Conservation (phyloP, 2,113 vertebrate genomes). For the Tiliqua scincoides region DNA sequence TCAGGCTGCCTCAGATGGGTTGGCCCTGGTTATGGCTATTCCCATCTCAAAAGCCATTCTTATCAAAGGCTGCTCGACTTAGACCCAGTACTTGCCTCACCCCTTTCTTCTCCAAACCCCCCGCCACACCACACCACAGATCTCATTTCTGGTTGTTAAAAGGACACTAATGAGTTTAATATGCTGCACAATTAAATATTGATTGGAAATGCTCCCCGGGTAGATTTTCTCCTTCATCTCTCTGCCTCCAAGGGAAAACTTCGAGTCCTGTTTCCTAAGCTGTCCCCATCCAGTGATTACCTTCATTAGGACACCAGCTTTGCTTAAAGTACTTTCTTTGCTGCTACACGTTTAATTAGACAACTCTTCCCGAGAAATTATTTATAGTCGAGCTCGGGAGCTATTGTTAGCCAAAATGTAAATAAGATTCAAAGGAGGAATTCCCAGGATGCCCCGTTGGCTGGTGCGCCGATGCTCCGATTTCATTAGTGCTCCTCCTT, state of each 20-base stretch:
- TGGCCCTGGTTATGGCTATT: too few species aligned
- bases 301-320: slow-evolving; percentile 83
- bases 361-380: slow-evolving; percentile 83
- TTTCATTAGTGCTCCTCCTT: slow-evolving; percentile 62
- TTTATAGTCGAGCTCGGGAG: slow-evolving; percentile 79
- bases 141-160: slow-evolving; percentile 32
- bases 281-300: slow-evolving; percentile 81
- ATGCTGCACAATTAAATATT: slow-evolving; percentile 79
- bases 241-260: slow-evolving; percentile 66
- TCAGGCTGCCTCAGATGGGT: too few species aligned
- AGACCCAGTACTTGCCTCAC: slow-evolving; percentile 13
- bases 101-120: slow-evolving; percentile 31
- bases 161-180: slow-evolving; percentile 63
- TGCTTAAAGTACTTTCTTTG: slow-evolving; percentile 77
- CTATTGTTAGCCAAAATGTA: slow-evolving; percentile 83
- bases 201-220: slow-evolving; percentile 77
- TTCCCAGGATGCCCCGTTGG: slow-evolving; percentile 69
- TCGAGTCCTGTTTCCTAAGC: slow-evolving; percentile 77
- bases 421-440: slow-evolving; percentile 80
- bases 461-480: slow-evolving; percentile 60
- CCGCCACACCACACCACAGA: slow-evolving; percentile 5
- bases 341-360: slow-evolving; percentile 82
- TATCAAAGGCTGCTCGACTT: slow-evolving; percentile 7
- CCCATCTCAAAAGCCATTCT: neutral
- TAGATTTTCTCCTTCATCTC: slow-evolving; percentile 68